phyloP scores from a whole-genome alignment of 2,113 vertebrate genomes.

The Cheilinus undulatus region DNA sequence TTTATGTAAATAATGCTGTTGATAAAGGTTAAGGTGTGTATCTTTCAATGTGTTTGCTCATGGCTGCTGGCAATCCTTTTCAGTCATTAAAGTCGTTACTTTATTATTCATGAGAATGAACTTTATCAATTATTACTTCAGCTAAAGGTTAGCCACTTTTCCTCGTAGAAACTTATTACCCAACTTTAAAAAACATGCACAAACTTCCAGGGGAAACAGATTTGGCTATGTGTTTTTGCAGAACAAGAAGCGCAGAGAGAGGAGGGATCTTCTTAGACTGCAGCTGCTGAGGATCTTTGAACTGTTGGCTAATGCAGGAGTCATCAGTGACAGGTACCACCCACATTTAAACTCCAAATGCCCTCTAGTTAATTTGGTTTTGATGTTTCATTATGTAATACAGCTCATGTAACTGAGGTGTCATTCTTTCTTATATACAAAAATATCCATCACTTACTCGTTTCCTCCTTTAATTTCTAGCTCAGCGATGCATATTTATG shows the following conservation, averaged over 20 bases:
- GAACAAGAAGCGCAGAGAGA: constrained; percentile 98
- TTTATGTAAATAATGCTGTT: too few species aligned
- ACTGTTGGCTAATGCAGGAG: constrained; percentile 94
- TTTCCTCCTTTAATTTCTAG: background rate
- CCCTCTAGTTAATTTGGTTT: background rate
- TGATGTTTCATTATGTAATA: background rate
- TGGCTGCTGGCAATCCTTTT: constrained; percentile 6
- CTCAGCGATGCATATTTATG: background rate
- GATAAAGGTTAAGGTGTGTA: too few species aligned
- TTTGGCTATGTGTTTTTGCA: constrained; percentile 63
- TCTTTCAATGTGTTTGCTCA: background rate
- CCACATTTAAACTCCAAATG: background rate
- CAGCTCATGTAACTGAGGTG: background rate
- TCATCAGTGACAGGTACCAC: constrained; percentile 96
- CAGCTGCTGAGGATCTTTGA: constrained; percentile 97
- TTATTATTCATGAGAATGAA: constrained; percentile 11
- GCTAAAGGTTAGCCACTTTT: background rate
- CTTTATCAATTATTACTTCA: too few species aligned
- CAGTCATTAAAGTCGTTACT: background rate
- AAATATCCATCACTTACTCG: background rate
- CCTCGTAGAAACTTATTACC: background rate
- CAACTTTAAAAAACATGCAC: too few species aligned
- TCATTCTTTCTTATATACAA: background rate
- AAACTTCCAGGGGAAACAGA: too few species aligned
- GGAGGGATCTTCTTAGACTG: constrained; percentile 92